phyloP scores from a whole-genome alignment of 1,140 invertebrate species.

The Nylanderia fulva region DNA sequence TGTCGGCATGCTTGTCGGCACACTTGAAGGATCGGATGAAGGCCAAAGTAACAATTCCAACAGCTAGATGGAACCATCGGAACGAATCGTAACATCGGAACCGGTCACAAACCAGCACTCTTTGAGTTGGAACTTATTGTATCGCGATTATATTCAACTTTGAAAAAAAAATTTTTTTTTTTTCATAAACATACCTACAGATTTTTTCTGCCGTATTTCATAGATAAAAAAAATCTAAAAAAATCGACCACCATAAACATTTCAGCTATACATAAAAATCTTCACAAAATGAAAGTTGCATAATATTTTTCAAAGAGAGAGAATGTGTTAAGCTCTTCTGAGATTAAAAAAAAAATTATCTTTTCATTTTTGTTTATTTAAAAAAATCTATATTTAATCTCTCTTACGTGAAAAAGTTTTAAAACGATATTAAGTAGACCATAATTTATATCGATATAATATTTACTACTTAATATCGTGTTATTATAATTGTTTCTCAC shows the following conservation, averaged over 20 bases:
- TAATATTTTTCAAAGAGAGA: not conserved
- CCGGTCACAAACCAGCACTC: not conserved
- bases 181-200: not conserved
- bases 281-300: not conserved
- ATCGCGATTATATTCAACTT: not conserved
- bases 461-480: too few relatives aligned
- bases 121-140: not conserved
- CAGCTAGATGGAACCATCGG: slow-evolving; percentile 17
- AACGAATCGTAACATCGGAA: slow-evolving; percentile 19
- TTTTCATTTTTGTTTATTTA: not conserved
- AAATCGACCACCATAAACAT: not conserved
- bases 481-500: too few relatives aligned
- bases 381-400: not conserved
- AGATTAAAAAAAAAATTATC: too few relatives aligned
- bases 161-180: not conserved
- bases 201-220: not conserved
- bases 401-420: too few relatives aligned
- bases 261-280: not conserved
- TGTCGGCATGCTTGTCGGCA: not conserved
- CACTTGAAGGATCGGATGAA: not conserved
- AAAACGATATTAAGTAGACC: too few relatives aligned
- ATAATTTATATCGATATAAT: too few relatives aligned
- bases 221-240: not conserved
- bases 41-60: not conserved
- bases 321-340: not conserved